phyloP scores from a whole-genome alignment of 2,888 invertebrate genomes.

The Ichneumon xanthorius region DNA sequence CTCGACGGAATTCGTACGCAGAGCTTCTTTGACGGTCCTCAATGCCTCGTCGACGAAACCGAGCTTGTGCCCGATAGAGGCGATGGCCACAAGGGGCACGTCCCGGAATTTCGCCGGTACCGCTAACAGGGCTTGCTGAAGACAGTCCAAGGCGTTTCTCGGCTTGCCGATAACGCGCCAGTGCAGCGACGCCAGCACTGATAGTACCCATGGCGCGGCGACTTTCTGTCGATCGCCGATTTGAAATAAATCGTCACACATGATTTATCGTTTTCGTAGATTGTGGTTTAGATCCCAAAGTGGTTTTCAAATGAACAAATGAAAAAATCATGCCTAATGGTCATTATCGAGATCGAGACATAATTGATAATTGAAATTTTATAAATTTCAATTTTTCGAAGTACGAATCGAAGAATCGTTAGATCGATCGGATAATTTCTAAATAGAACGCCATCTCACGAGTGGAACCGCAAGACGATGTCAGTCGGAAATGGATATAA shows the following conservation, averaged over 20 bases:
- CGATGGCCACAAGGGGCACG: conserved; percentile 89
- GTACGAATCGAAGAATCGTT: too few relatives aligned
- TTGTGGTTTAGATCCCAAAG: neutral
- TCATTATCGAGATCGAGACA: neutral
- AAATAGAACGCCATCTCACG: neutral
- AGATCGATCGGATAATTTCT: too few relatives aligned
- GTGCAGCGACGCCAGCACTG: conserved; percentile 91
- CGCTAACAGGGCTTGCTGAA: conserved; percentile 87
- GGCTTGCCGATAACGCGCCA: conserved; percentile 91
- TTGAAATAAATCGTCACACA: neutral
- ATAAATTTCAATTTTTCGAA: neutral
- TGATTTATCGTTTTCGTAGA: neutral
- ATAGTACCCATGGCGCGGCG: conserved; percentile 91
- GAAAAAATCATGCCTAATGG: neutral
- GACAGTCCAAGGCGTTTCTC: conserved; percentile 89
- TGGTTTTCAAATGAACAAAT: neutral
- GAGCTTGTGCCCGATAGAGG: conserved; percentile 89
- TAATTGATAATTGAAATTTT: neutral
- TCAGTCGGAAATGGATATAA: neutral
- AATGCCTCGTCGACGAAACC: conserved; percentile 89
- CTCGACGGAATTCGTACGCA: conserved; percentile 88
- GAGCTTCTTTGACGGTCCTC: conserved; percentile 87
- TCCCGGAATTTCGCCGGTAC: conserved; percentile 88
- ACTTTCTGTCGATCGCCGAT: conserved; percentile 86
- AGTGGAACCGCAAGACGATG: neutral